These are phyloP conservation scores for Syrphus vitripennis DNA, from an alignment of 2,888 invertebrate species.

Conservation along the genomic window DNA sequence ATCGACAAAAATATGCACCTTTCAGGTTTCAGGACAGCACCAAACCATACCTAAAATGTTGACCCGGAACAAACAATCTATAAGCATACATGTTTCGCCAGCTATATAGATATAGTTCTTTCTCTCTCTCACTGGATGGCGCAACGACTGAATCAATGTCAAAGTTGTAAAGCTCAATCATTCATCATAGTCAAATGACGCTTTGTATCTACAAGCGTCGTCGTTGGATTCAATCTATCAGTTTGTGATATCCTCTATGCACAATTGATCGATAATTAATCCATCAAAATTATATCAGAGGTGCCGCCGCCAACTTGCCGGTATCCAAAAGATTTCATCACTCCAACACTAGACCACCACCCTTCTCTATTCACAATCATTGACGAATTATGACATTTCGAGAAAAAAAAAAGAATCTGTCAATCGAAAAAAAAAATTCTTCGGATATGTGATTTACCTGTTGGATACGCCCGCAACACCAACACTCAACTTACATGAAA, in stretches of 20 bases:
- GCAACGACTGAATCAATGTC: conserved; percentile 37
- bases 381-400: not conserved
- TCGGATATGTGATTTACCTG: conserved; percentile 49
- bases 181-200: conserved; percentile 58
- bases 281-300: conserved; percentile 63
- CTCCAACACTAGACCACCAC: conserved; percentile 2
- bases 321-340: too few species aligned
- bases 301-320: conserved; percentile 16
- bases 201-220: conserved; percentile 25
- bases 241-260: conserved; percentile 33
- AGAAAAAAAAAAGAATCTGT: conserved; percentile 9
- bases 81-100: not conserved
- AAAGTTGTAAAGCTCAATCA: conserved; percentile 60
- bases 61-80: conserved; percentile 58
- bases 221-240: conserved; percentile 41
- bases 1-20: conserved; percentile 23
- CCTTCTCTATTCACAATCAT: not conserved
- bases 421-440: conserved; percentile 28
- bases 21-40: not conserved
- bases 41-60: not conserved
- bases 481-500: conserved; percentile 20
- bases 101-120: not conserved
- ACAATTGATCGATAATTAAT: conserved; percentile 71
- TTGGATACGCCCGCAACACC: conserved; percentile 34
- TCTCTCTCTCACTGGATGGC: not conserved